These are phyloP conservation scores for Latrodectus hesperus DNA, from an alignment of 2,888 invertebrate genomes.

Conservation along the genomic window DNA sequence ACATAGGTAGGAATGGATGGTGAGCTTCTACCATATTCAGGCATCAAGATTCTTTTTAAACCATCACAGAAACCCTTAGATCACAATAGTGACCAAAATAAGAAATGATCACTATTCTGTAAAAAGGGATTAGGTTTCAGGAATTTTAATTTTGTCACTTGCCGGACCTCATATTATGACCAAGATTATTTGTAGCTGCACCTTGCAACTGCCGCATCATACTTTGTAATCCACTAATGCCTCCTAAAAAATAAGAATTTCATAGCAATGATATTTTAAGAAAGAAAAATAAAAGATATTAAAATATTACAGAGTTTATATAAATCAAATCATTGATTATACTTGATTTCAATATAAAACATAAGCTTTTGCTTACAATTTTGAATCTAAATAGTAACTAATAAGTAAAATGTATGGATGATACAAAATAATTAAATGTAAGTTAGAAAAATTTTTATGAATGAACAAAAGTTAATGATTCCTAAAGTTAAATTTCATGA, in stretches of 20 bases:
- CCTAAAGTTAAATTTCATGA: too few species aligned
- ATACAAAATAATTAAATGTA: too few species aligned
- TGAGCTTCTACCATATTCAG: constrained; percentile 40
- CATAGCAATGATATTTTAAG: too few species aligned
- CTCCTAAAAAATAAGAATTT: constrained; percentile 80
- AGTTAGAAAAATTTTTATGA: too few species aligned
- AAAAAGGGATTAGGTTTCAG: constrained; percentile 25
- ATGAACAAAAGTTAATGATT: too few species aligned
- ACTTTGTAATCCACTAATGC: constrained; percentile 95
- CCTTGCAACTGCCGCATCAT: constrained; percentile 95
- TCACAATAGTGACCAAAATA: constrained; percentile 19
- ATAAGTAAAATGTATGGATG: too few species aligned
- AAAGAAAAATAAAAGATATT: too few species aligned
- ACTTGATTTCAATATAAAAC: too few species aligned
- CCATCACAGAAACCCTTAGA: constrained; percentile 58
- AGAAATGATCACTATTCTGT: neutral
- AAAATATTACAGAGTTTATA: too few species aligned
- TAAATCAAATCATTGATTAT: too few species aligned
- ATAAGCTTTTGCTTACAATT: too few species aligned
- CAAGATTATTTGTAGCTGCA: constrained; percentile 73
- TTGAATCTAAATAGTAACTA: too few species aligned
- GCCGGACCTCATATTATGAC: constrained; percentile 72
- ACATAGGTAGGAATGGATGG: constrained; percentile 52
- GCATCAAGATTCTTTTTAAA: constrained; percentile 17
- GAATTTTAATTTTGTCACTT: constrained; percentile 65